Conservation (phyloP, 2,797 vertebrate genomes). For the Alauda arvensis region DNA sequence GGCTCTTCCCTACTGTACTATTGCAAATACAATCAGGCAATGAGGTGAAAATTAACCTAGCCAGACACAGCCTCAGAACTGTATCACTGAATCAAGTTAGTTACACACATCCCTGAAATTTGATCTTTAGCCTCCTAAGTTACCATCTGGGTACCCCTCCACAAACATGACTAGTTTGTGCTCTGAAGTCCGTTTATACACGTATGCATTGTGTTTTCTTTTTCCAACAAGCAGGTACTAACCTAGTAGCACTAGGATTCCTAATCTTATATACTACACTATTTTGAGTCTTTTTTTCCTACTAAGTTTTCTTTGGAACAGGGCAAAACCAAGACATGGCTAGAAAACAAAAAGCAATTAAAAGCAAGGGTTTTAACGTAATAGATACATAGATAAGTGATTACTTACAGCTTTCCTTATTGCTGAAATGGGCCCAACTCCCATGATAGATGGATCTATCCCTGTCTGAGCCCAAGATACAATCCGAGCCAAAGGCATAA, state of each 20-base stretch:
- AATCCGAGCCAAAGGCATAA: slow-evolving; percentile 85
- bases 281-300: not conserved
- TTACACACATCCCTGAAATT: not conserved
- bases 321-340: not conserved
- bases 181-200: not conserved
- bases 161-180: not conserved
- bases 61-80: not conserved
- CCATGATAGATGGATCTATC: slow-evolving; percentile 92
- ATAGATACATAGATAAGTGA: not conserved
- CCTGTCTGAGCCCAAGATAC: slow-evolving; percentile 89
- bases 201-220: not conserved
- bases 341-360: not conserved
- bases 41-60: not conserved
- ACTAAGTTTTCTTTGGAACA: not conserved
- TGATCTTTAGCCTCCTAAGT: not conserved
- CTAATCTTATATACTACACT: not conserved
- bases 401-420: slow-evolving; percentile 91
- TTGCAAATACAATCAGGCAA: not conserved
- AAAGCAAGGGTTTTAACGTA: not conserved
- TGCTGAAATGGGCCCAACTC: slow-evolving; percentile 87
- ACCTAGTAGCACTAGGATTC: not conserved
- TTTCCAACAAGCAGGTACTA: not conserved
- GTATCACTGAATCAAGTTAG: rapidly evolving
- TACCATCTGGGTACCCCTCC: not conserved
- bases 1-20: not conserved